Evolutionary conservation across 2,113 vertebrate species (phyloP).

Genomic region (Pygathrix nemaeus): DNA sequence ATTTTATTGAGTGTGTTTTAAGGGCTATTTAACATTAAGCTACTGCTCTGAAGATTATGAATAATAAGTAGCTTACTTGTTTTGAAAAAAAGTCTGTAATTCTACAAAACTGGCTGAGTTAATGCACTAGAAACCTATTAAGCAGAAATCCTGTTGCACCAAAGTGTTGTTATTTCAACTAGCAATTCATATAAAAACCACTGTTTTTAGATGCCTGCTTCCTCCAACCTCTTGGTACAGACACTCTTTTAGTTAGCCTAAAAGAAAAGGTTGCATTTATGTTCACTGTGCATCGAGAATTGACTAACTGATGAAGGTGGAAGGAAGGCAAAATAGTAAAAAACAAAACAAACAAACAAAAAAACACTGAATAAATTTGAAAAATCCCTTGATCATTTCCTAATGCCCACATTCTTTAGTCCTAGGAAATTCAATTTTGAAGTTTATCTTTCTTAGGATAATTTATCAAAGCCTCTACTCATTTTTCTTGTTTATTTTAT

Average conservation of each 20-base stretch:
- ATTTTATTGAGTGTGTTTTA: conserved; percentile 5
- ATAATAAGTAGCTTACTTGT: conserved; percentile 40
- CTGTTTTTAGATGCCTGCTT: neutral
- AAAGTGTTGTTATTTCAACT: conserved; percentile 13
- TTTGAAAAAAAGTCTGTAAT: conserved; percentile 26
- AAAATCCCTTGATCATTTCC: neutral
- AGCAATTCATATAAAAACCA: neutral
- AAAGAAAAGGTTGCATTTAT: neutral
- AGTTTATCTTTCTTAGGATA: neutral
- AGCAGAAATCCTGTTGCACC: neutral
- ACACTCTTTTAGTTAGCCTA: neutral
- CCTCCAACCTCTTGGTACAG: rapidly evolving
- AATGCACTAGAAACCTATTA: neutral
- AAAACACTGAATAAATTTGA: rapidly evolving
- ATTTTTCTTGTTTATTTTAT: neutral
- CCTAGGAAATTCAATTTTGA: neutral
- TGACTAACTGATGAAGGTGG: rapidly evolving
- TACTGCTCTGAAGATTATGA: neutral
- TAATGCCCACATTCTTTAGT: neutral
- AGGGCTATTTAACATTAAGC: conserved; percentile 39
- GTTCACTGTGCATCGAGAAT: rapidly evolving
- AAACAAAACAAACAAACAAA: neutral
- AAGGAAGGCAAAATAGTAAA: neutral
- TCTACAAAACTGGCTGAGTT: conserved; percentile 34
- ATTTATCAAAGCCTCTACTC: neutral